Evolutionary conservation across 2,888 invertebrate genomes (phyloP).

Genomic region (Lasioglossum lativentre): DNA sequence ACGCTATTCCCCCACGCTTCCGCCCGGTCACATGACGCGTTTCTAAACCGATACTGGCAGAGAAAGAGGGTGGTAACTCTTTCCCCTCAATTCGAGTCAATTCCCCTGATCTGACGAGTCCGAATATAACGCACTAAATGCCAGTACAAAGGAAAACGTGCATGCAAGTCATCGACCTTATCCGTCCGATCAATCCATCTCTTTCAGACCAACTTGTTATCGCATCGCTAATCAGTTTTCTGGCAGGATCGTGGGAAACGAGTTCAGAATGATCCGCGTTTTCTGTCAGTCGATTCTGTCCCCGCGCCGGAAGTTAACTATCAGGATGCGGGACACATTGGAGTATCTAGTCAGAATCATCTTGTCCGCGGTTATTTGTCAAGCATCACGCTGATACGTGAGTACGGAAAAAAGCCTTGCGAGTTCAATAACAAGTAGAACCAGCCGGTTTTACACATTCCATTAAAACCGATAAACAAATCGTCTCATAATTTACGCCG

Average conservation of each 20-base stretch:
- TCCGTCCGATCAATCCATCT: not conserved
- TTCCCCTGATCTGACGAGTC: no score
- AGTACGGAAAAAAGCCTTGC: not conserved
- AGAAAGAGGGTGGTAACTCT: no score
- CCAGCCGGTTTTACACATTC: constrained; percentile 6
- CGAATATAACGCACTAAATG: not conserved
- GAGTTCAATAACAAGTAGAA: not conserved
- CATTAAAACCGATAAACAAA: constrained; percentile 2
- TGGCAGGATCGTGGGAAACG: not conserved
- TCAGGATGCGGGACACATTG: not conserved
- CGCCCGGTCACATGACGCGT: no score
- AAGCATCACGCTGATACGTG: not conserved
- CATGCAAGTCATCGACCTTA: not conserved
- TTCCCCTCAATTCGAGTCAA: no score
- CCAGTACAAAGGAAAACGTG: not conserved
- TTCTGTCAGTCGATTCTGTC: not conserved
- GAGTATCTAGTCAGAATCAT: constrained; percentile 21
- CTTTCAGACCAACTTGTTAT: constrained; percentile 22
- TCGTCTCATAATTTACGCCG: not conserved
- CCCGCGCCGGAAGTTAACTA: not conserved
- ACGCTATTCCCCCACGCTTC: no score
- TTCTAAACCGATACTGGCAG: no score
- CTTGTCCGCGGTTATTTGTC: constrained; percentile 21
- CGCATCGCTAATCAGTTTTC: constrained; percentile 26
- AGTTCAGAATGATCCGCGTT: not conserved